Evolutionary conservation across 2,797 vertebrate genomes (phyloP).

Genomic region (Salmo trutta): DNA sequence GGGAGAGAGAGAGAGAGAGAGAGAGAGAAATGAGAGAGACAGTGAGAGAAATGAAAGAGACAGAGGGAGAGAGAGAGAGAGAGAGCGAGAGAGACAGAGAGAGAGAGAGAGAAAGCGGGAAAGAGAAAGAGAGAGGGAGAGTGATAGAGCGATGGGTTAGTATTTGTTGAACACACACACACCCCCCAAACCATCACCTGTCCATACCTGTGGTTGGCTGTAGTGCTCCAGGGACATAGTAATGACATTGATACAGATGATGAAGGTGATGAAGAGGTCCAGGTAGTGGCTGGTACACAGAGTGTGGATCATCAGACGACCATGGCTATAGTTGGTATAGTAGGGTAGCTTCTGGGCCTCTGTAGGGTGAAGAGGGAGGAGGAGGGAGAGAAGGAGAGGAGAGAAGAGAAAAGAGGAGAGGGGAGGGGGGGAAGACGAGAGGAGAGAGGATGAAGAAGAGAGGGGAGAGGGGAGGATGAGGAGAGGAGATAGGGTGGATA

Average conservation of each 20-base stretch:
- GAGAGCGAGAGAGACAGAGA: background rate
- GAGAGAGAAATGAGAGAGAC: background rate
- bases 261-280: slow-evolving; percentile 96
- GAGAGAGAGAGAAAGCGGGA: background rate
- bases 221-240: slow-evolving; percentile 99
- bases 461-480: background rate
- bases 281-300: slow-evolving; percentile 96
- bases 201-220: slow-evolving; percentile 89
- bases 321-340: slow-evolving; percentile 86
- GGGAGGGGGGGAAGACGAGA: slow-evolving; percentile 9
- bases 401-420: slow-evolving; percentile 3
- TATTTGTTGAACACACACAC: background rate
- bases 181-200: background rate
- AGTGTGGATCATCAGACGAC: slow-evolving; percentile 90
- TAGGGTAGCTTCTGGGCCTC: slow-evolving; percentile 96
- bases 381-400: background rate
- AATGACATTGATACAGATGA: slow-evolving; percentile 97
- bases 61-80: slow-evolving; percentile 36
- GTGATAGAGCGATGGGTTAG: background rate
- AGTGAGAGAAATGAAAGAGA: slow-evolving; percentile 1
- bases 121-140: background rate
- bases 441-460: background rate
- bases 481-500: too few species aligned
- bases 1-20: background rate
- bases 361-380: slow-evolving; percentile 41